Evolutionary conservation across 2,113 vertebrate genomes (phyloP).

Genomic region (Dromiciops gliroides): DNA sequence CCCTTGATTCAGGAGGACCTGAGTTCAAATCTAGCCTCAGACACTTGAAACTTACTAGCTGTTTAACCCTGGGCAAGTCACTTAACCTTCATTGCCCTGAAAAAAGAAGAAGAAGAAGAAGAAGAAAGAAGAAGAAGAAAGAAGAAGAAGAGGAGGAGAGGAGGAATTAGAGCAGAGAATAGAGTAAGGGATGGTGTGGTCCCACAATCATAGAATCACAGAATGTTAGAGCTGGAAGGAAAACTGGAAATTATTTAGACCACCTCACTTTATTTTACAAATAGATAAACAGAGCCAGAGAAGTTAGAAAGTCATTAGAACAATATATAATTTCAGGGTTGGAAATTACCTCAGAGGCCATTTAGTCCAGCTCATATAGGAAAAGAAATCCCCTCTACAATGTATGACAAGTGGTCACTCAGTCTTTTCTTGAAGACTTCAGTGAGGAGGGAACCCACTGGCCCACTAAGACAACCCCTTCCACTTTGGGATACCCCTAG

Average conservation of each 20-base stretch:
- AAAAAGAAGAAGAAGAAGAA: too few species aligned
- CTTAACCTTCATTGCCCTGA: too few species aligned
- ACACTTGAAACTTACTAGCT: too few species aligned
- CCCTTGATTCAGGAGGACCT: too few species aligned
- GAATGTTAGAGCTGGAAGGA: background rate
- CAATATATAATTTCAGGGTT: background rate
- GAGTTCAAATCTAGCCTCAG: too few species aligned
- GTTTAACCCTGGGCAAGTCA: too few species aligned
- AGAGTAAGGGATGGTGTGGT: background rate
- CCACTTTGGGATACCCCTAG: background rate
- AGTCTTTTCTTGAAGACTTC: background rate
- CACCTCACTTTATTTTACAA: background rate
- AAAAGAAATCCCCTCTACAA: background rate
- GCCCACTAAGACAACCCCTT: background rate
- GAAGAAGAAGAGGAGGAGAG: too few species aligned
- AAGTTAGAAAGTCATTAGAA: background rate
- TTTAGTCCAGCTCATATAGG: background rate
- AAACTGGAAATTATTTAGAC: background rate
- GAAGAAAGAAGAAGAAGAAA: too few species aligned
- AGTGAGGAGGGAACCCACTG: background rate
- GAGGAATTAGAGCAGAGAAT: background rate
- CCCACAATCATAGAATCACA: background rate
- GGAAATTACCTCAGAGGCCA: background rate
- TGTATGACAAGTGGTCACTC: background rate
- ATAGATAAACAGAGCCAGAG: background rate